phyloP scores from a whole-genome alignment of 2,113 vertebrate species.

The Vireo altiloquus region DNA sequence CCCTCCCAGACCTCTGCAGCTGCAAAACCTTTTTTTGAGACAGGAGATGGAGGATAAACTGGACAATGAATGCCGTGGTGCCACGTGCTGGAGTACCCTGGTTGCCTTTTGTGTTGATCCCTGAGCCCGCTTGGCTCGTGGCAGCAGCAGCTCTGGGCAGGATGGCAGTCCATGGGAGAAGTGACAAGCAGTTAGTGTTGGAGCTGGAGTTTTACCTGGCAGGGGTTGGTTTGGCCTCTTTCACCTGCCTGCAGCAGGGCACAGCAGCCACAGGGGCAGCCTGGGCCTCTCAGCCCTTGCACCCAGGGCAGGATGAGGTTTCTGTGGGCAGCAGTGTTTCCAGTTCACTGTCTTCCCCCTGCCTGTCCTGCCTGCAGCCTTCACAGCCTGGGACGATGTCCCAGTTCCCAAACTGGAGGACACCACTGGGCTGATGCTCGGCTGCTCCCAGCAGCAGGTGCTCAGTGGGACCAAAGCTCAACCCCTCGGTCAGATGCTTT shows the following conservation, averaged over 20 bases:
- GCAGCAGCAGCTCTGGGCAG: background rate
- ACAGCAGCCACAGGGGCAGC: background rate
- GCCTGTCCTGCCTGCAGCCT: background rate
- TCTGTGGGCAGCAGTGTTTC: background rate
- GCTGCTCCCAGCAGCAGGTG: background rate
- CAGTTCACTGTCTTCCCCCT: background rate
- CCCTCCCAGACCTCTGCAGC: background rate
- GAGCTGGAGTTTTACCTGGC: background rate
- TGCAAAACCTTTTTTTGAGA: background rate
- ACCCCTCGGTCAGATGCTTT: background rate
- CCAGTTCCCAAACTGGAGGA: background rate
- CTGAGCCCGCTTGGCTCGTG: background rate
- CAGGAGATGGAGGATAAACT: background rate
- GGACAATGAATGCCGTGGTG: fast-evolving
- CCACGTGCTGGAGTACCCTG: background rate
- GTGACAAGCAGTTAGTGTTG: no score
- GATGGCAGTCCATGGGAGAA: fast-evolving
- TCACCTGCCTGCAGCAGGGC: background rate
- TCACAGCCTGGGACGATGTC: background rate
- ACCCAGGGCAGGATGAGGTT: background rate
- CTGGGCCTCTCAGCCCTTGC: no score
- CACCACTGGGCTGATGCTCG: fast-evolving
- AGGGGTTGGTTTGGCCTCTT: background rate
- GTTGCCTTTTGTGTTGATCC: background rate
- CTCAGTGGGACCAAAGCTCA: background rate